phyloP scores from a whole-genome alignment of 2,113 vertebrate genomes.

The Brevimyrus niger region DNA sequence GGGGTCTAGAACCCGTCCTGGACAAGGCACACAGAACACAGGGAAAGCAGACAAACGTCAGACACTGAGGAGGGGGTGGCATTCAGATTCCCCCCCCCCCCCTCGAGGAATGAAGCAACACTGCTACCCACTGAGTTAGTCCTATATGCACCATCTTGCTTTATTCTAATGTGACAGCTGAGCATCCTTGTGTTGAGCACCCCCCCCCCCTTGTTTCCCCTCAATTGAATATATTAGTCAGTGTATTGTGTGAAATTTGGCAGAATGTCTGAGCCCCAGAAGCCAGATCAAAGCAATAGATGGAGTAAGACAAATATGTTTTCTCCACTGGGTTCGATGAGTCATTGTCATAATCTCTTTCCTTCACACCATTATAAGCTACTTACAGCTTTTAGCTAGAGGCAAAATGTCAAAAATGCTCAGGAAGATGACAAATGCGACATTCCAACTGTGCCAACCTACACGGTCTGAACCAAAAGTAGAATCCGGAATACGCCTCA shows the following conservation, averaged over 20 bases:
- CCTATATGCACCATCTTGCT: background rate
- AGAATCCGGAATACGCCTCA: background rate
- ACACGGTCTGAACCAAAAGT: background rate
- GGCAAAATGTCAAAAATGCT: background rate
- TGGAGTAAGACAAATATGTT: background rate
- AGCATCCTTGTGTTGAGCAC: background rate
- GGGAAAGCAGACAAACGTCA: background rate
- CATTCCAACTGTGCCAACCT: background rate
- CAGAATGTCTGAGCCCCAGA: background rate
- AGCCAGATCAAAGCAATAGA: background rate
- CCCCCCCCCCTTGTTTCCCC: background rate
- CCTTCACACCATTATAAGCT: background rate
- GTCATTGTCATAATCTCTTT: background rate
- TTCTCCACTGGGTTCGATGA: background rate
- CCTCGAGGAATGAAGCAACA: background rate
- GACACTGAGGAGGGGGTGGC: background rate
- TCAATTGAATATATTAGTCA: background rate
- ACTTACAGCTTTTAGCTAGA: background rate
- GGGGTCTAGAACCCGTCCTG: background rate
- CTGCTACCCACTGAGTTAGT: background rate
- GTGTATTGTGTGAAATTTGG: background rate
- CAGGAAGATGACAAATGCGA: background rate
- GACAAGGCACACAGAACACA: background rate
- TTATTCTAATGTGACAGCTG: background rate
- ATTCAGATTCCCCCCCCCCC: background rate